These are phyloP conservation scores for Liasis olivaceus DNA, from an alignment of 2,797 vertebrate genomes.

Conservation along the genomic window DNA sequence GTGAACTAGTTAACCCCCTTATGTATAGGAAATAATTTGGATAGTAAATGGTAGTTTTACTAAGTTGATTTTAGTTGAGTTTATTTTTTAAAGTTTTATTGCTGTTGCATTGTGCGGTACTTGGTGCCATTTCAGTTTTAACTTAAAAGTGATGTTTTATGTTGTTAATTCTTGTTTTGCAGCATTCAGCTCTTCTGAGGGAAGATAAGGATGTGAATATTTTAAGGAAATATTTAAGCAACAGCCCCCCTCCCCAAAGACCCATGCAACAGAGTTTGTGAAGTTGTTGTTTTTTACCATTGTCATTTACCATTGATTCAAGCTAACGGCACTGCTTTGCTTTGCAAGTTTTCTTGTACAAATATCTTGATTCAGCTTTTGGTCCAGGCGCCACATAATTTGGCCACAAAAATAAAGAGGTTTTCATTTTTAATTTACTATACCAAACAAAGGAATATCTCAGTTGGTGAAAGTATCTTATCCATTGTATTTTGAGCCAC, in stretches of 20 bases:
- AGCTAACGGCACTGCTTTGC: not conserved
- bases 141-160: not conserved
- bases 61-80: not conserved
- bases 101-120: not conserved
- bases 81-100: not conserved
- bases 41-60: not conserved
- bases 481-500: not conserved
- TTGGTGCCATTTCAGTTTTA: not conserved
- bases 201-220: not conserved
- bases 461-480: not conserved
- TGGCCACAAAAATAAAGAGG: not conserved
- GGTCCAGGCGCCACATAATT: not conserved
- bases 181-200: not conserved
- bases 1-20: not conserved
- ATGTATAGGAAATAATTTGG: not conserved
- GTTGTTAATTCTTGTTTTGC: not conserved
- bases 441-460: not conserved
- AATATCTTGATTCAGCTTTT: not conserved
- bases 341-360: not conserved
- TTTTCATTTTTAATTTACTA: not conserved
- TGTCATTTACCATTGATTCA: not conserved
- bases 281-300: not conserved
- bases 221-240: not conserved
- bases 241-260: not conserved
- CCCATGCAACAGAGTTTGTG: not conserved